A percentile compares a stretch with the other conserved stretches of the same genome.
These are phyloP conservation scores for Platysternon megacephalum DNA, from an alignment of 2,113 vertebrate species.

Conservation along the genomic window DNA sequence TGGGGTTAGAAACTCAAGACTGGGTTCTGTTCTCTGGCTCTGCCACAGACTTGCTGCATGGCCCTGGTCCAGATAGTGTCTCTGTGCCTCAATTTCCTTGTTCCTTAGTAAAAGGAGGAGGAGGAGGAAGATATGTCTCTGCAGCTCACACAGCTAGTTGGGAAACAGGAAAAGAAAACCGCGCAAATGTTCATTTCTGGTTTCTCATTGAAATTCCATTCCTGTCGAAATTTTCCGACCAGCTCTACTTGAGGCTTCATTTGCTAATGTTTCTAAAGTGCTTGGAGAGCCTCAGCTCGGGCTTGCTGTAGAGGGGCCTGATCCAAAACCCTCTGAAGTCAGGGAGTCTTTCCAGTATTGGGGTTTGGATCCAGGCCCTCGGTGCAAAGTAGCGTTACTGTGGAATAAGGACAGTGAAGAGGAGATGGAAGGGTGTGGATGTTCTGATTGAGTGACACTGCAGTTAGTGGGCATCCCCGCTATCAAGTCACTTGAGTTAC, in stretches of 20 bases:
- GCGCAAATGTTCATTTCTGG: neutral
- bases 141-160: neutral
- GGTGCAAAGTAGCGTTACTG: too few species aligned
- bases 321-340: neutral
- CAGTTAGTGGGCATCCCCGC: too few species aligned
- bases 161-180: neutral
- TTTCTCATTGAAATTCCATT: neutral
- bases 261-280: neutral
- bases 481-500: too few species aligned
- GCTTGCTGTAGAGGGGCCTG: neutral
- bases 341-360: too few species aligned
- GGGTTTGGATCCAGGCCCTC: too few species aligned
- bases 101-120: too few species aligned
- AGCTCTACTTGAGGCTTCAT: neutral
- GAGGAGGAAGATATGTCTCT: rapidly evolving
- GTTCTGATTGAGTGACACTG: too few species aligned
- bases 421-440: too few species aligned
- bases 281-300: neutral
- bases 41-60: too few species aligned
- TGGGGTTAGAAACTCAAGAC: too few species aligned
- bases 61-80: neutral
- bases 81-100: neutral
- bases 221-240: neutral
- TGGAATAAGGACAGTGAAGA: too few species aligned
- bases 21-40: too few species aligned